These are phyloP conservation scores for Dipodomys stephensi DNA, from an alignment of 2,113 vertebrate species.

Conservation along the genomic window DNA sequence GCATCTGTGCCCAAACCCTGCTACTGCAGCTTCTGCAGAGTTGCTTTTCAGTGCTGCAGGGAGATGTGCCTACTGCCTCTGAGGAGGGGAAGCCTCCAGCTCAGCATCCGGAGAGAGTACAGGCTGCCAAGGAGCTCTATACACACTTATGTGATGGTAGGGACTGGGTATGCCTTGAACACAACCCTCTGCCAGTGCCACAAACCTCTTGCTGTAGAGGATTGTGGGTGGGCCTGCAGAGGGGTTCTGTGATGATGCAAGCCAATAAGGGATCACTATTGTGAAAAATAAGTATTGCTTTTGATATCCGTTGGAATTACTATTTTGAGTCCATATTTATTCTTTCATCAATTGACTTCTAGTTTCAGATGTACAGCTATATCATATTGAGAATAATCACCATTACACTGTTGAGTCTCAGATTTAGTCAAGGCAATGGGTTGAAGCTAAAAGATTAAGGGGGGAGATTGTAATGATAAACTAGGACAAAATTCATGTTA, in stretches of 20 bases:
- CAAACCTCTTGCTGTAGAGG: not conserved
- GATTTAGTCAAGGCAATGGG: not conserved
- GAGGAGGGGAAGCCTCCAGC: constrained; percentile 75
- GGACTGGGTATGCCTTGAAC: constrained; percentile 21
- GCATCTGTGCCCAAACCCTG: constrained; percentile 91
- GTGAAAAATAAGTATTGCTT: not conserved
- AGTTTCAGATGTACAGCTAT: not conserved
- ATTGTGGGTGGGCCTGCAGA: not conserved
- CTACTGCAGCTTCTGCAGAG: constrained; percentile 96
- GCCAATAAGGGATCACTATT: not conserved
- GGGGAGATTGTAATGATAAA: not conserved
- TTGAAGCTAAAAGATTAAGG: not conserved
- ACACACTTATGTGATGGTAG: constrained; percentile 94
- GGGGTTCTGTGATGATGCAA: not conserved
- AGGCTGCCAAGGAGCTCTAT: constrained; percentile 92
- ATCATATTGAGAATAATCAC: not conserved
- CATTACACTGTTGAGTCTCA: not conserved
- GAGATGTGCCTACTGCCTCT: constrained; percentile 72
- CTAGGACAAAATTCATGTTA: not conserved
- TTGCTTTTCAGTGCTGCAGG: constrained; percentile 92
- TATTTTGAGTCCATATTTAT: constrained; percentile 43
- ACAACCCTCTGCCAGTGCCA: not conserved
- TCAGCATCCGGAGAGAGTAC: constrained; percentile 77
- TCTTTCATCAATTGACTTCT: not conserved
- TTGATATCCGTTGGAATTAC: constrained; percentile 6